Evolutionary conservation across 2,113 vertebrate species (phyloP).

Genomic region (Choloepus hoffmanni): DNA sequence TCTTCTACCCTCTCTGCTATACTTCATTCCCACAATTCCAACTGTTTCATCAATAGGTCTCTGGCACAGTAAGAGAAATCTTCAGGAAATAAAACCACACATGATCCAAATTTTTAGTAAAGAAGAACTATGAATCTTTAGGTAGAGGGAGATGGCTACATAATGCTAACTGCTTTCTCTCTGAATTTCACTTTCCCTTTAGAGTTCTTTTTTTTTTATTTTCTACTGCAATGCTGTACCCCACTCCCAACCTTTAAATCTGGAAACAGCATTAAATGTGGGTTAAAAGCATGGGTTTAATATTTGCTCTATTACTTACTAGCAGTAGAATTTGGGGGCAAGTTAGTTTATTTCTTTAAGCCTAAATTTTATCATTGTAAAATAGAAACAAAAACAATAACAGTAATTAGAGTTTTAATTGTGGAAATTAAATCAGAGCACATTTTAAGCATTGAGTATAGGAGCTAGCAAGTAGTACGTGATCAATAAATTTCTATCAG

Average conservation of each 20-base stretch:
- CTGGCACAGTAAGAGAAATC: not conserved
- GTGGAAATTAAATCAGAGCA: not conserved
- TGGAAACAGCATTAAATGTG: not conserved
- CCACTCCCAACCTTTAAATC: not conserved
- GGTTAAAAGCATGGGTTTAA: conserved; percentile 9
- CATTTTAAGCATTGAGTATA: conserved; percentile 19
- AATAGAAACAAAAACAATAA: conserved; percentile 5
- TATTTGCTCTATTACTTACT: conserved; percentile 27
- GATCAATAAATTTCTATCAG: not conserved
- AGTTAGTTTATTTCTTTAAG: conserved; percentile 6
- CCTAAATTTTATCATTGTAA: conserved; percentile 39
- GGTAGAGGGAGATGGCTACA: not conserved
- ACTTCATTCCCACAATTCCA: not conserved
- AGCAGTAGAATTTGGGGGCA: conserved; percentile 8
- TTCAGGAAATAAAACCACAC: not conserved
- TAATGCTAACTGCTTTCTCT: not conserved
- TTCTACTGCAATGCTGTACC: not conserved
- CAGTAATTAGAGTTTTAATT: not conserved
- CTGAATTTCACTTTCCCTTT: conserved; percentile 10
- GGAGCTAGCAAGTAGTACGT: conserved; percentile 46
- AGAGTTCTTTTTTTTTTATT: not conserved
- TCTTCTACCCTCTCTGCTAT: not conserved
- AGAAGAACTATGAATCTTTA: not conserved
- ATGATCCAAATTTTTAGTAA: not conserved
- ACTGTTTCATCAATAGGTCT: not conserved